Evolutionary conservation across 2,797 vertebrate genomes (phyloP).

Genomic region (Microhierax caerulescens): DNA sequence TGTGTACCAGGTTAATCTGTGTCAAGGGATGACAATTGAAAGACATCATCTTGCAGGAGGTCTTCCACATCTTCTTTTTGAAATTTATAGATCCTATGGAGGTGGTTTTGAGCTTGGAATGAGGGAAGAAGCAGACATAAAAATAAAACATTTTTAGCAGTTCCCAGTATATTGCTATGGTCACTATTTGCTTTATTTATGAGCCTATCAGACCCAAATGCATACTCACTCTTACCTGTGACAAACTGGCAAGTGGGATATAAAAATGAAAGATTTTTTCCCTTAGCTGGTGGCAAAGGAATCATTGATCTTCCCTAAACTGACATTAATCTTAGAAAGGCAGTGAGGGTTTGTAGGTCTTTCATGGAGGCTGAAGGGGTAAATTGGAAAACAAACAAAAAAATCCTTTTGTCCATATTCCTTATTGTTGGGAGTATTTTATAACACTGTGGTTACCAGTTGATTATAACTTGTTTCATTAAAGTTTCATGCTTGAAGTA

Average conservation of each 20-base stretch:
- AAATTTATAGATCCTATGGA: not conserved
- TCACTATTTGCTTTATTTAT: slow-evolving; percentile 37
- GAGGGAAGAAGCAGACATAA: slow-evolving; percentile 1
- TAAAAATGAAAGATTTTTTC: slow-evolving; percentile 52
- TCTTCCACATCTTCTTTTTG: not conserved
- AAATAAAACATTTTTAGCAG: slow-evolving; percentile 30
- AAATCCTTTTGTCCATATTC: not conserved
- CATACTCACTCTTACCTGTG: slow-evolving; percentile 43
- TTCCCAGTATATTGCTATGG: slow-evolving; percentile 7
- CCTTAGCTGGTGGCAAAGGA: slow-evolving; percentile 25
- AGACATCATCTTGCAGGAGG: not conserved
- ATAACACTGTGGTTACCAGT: not conserved
- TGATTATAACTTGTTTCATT: not conserved
- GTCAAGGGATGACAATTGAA: not conserved
- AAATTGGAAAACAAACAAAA: slow-evolving; percentile 18
- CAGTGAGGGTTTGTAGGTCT: not conserved
- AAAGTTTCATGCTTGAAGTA: not conserved
- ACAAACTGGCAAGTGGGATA: slow-evolving; percentile 43
- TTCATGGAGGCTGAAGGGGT: not conserved
- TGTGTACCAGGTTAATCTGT: not conserved
- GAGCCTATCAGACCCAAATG: not conserved
- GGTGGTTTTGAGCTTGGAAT: not conserved
- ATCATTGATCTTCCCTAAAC: slow-evolving; percentile 53
- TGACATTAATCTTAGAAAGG: slow-evolving; percentile 49
- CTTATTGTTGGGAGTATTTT: not conserved